Evolutionary conservation across 2,888 invertebrate species (phyloP), one percentile per base, ranked within the genome.

Genomic region (Mayetiola destructor): DNA sequence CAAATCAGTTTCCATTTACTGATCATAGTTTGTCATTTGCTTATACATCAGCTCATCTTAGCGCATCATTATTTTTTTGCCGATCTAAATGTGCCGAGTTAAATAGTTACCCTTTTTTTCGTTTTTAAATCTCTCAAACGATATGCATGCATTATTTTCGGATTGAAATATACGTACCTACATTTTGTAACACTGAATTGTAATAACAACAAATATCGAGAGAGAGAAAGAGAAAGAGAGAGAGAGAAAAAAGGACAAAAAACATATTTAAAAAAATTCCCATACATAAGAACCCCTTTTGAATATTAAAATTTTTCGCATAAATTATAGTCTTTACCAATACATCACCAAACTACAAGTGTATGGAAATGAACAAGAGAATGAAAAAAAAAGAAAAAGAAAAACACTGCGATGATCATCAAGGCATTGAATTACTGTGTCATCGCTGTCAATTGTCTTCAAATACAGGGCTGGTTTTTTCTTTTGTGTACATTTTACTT

Each of bases 321-420:
- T 62, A 62, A 62, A 62, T 62, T 62, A 62, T 62, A 59, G 58
- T 27, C 56, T 57, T 59, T 59, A 48, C 48, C 27, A 48, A 48
- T 48, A 48, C 53, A 39, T 56, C 53, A 57, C 59, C 59, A 59
- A 55, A 60, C 59, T 60, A 60, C 60, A 61, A 61, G 60, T 61
- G 61, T 60, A 37, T 53, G 30, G 32, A 53, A 53, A 48, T 48
- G 48, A 23, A 48, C 16, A 48, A 9, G 48, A 16, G 48, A 40
- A 23, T 21, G 14, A 42, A 23, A 42, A 27, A 6, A 27, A 8
- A n/a, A 27, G n/a, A 27, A 23, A 8, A 12, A 29, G 18, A 53
- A 29, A 30, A 53, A 53, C 48, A 48, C 27, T 27, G 27, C 48
- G 48, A 48, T 48, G 48, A 48, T 48, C 48, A 48, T 27, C 27